Conservation (phyloP, 2,888 invertebrate genomes). For the Tiliacea citrago region DNA sequence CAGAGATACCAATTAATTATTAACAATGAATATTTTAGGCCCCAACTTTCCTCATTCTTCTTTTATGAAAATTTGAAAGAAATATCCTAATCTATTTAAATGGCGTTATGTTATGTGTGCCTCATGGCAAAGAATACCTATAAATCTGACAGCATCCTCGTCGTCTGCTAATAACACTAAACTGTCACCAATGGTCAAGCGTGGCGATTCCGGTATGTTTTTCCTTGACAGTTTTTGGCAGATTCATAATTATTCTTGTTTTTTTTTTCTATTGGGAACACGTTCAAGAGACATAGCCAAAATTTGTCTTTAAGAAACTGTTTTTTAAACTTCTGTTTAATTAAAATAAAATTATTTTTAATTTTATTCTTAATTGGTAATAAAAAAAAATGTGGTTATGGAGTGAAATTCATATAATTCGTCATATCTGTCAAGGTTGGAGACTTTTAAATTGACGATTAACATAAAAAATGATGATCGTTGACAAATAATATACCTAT, state of each 20-base stretch:
- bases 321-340: conserved; percentile 64
- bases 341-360: conserved; percentile 66
- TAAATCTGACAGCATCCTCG: background rate
- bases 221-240: too few relatives aligned
- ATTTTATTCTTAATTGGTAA: conserved; percentile 64
- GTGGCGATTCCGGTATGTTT: background rate
- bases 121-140: background rate
- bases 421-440: conserved; percentile 62
- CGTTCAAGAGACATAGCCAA: conserved; percentile 4
- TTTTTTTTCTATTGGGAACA: background rate
- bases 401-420: conserved; percentile 59
- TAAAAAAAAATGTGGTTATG: conserved; percentile 36
- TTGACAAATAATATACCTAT: conserved; percentile 21
- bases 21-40: conserved; percentile 14
- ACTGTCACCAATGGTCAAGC: background rate
- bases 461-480: conserved; percentile 30
- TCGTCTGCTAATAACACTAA: too few relatives aligned
- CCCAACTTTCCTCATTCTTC: conserved; percentile 35
- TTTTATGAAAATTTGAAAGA: conserved; percentile 2
- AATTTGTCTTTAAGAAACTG: too few relatives aligned
- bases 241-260: background rate
- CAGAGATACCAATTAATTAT: conserved; percentile 17
- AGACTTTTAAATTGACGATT: conserved; percentile 46
- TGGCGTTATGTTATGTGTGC: background rate
- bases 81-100: background rate